Conservation (phyloP, 2,888 invertebrate species). For the Drosophila longiperda region DNA sequence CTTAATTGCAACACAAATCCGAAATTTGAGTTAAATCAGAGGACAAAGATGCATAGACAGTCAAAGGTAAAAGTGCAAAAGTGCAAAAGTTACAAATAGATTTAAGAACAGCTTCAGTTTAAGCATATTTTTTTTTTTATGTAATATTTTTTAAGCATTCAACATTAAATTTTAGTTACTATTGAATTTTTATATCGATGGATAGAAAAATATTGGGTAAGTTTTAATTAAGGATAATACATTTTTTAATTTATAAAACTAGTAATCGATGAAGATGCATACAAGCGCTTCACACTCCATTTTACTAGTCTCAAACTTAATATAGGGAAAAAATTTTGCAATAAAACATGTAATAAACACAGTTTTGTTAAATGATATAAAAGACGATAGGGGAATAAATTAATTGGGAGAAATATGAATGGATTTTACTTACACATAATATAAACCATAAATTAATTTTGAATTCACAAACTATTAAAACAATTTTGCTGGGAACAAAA, state of each 20-base stretch:
- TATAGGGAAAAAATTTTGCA: constrained; percentile 62
- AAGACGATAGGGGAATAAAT: constrained; percentile 62
- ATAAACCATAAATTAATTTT: constrained; percentile 81
- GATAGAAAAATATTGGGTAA: background rate
- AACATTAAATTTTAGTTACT: constrained; percentile 24
- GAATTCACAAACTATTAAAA: constrained; percentile 79
- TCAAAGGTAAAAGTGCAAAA: constrained; percentile 44
- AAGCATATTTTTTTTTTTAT: constrained; percentile 13
- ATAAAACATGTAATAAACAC: constrained; percentile 55
- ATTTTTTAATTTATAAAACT: constrained; percentile 54
- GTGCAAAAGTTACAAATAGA: constrained; percentile 54
- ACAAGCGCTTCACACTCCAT: constrained; percentile 34
- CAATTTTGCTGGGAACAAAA: constrained; percentile 55
- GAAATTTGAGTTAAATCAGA: constrained; percentile 31
- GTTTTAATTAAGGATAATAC: constrained; percentile 36
- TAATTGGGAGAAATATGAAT: constrained; percentile 43
- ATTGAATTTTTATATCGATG: constrained; percentile 27
- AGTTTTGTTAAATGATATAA: constrained; percentile 40
- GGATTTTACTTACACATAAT: constrained; percentile 79
- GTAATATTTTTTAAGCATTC: constrained; percentile 19
- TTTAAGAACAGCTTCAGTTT: constrained; percentile 40
- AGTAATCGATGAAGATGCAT: constrained; percentile 62
- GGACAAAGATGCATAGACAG: background rate
- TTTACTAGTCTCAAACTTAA: constrained; percentile 38
- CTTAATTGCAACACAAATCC: constrained; percentile 51